Evolutionary conservation across 2,113 vertebrate species (phyloP), one percentile per base, ranked within the genome.

Genomic region (Microcebus tavaratra): DNA sequence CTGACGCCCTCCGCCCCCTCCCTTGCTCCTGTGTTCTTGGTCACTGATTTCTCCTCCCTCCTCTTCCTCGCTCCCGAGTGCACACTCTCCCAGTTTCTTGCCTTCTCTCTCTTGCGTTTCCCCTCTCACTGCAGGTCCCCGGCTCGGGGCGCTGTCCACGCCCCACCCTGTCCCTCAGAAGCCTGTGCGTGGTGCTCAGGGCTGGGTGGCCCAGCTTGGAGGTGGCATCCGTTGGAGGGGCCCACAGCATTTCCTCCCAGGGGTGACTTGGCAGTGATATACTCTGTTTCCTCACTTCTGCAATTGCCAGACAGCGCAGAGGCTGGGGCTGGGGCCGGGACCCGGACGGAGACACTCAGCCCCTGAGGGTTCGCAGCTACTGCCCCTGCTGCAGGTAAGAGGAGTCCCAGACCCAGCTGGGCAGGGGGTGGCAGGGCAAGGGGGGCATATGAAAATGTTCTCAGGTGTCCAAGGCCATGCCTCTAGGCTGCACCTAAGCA

Each of bases 211-310:
- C 92, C 88, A 8, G 39, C 68, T 48, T 12, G 42, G 86, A 78
- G 36, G 73, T 67, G 55, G 72, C 55, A n/a, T 45, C 81, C 1
- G 50, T 8, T 25, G 67, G 50, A 34, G 76, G 50, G 57, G 65
- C 70, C 95, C 95, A 97, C 34, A 6, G 82, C 61, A 34, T 96
- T 98, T 98, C 98, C 97, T 96, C 87, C 31, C 8, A 0, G 75
- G 75, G 96, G 91, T 98, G 97, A 97, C 95, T 97, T 96, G 97
- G 97, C 93, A 96, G 84, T 45, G 76, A 9, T 21, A 29, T 0
- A 1, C 14, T 68, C 68, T 87, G 59, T 93, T 97, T 98, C 95
- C 90, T 97, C 95, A 98, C 81, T 98, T 98, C 97, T 98, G 93
- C 96, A 97, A 94, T 95, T 95, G 90, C 67, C 95, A 95, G 93